Evolutionary conservation across 2,113 vertebrate genomes (phyloP).

Genomic region (Myiagra hebetior): DNA sequence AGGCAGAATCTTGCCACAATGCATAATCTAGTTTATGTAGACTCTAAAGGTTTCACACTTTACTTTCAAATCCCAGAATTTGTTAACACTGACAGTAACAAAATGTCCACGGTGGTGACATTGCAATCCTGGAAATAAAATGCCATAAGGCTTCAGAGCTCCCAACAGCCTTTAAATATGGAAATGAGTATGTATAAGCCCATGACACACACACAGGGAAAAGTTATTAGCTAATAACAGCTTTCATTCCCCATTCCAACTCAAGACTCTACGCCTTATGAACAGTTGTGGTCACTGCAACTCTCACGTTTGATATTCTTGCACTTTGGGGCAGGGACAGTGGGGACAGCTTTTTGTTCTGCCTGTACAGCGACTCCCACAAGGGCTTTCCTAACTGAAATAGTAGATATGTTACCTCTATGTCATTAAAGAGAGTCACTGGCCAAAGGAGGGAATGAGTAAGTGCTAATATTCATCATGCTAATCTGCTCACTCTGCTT

Average conservation of each 20-base stretch:
- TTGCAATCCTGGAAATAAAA: neutral
- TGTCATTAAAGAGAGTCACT: neutral
- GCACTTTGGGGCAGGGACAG: neutral
- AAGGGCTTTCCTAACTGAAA: neutral
- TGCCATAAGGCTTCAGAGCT: neutral
- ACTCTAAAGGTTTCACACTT: neutral
- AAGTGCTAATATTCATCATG: neutral
- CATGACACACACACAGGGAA: neutral
- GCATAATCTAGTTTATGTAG: neutral
- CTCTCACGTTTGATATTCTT: neutral
- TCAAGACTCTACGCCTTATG: neutral
- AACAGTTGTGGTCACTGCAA: fast-evolving
- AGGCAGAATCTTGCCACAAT: neutral
- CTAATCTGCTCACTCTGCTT: neutral
- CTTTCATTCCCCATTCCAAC: neutral
- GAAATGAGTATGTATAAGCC: neutral
- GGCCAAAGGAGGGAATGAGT: neutral
- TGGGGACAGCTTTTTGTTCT: neutral
- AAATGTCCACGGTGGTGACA: neutral
- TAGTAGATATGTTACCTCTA: neutral
- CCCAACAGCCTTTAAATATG: neutral
- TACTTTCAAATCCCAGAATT: neutral
- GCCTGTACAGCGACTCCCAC: neutral
- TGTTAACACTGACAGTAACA: neutral
- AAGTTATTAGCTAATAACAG: neutral